Conservation (phyloP, 2,113 vertebrate species). For the Propithecus coquereli region DNA sequence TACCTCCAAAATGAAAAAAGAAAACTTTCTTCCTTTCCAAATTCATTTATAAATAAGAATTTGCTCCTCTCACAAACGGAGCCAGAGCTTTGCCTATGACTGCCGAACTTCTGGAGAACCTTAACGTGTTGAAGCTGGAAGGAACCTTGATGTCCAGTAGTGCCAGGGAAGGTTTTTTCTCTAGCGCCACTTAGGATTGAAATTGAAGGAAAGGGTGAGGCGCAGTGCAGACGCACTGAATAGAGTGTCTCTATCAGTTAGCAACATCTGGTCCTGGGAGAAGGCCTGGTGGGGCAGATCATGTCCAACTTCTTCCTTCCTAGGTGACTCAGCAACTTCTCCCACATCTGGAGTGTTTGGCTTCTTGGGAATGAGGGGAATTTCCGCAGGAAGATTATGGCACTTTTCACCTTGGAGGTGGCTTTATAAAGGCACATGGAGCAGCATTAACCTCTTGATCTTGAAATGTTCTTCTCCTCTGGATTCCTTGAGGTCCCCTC, state of each 20-base stretch:
- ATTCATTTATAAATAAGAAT: neutral
- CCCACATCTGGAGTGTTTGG: neutral
- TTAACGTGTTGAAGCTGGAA: neutral
- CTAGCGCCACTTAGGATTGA: neutral
- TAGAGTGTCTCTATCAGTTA: accelerated
- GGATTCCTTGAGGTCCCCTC: neutral
- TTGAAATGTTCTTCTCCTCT: neutral
- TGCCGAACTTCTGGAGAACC: neutral
- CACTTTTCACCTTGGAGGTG: neutral
- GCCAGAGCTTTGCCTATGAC: neutral
- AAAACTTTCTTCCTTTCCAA: neutral
- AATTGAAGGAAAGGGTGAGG: neutral
- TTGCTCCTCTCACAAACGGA: neutral
- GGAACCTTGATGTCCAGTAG: neutral
- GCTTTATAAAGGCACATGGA: neutral
- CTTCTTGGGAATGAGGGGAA: neutral
- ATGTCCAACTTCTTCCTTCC: neutral
- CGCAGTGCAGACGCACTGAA: neutral
- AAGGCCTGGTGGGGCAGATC: neutral
- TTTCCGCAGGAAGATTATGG: neutral
- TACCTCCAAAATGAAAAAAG: accelerated
- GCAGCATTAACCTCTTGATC: neutral
- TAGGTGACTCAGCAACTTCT: neutral
- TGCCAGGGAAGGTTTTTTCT: neutral
- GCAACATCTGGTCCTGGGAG: neutral